Base-by-base conservation (phyloP, 1,140 invertebrate species). In the Druon quercuslanigerum region DNA sequence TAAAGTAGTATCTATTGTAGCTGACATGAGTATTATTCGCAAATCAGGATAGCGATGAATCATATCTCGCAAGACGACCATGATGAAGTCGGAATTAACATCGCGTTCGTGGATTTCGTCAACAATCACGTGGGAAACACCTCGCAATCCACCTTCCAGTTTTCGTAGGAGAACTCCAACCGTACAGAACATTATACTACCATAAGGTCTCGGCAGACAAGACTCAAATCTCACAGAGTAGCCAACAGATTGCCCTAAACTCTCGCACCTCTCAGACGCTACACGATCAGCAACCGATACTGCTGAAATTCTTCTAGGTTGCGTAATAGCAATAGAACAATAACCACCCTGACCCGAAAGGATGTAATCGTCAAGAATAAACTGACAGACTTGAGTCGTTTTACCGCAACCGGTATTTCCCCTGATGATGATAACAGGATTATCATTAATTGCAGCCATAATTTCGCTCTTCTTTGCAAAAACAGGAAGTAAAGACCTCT, bases 61-160 rank as follows among this genome's bases (percentile, higher is more conserved):
- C 94, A 99, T 98, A 87, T 99, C 97, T 33, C 97, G 92, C 0
- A 99, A 91, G 0, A 99, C 94, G 56, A 99, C 97, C 91, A 99
- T 93, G 9, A 99, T 94, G 86, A 99, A 99, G 89, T 99, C 99
- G 50, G 96, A 97, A 89, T 99, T 99, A 0, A 98, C 96, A 89
- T 99, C 98, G 52, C 98, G 92, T 89, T 99, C 98, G 87, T 99
- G 98, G 78, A 99, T 98, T 93, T 99, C 99, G 91, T 99, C 99
- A 40, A 99, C 96, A 60, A 98, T 96, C 0, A 98, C 96, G 84
- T 98, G 97, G 9, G 96, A 97, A 13, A 98, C 95, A 0, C 97
- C 97, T 74, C 97, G 90, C 3, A 98, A 89, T 3, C 97, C 97
- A 9, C 93, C 94, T 91, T 98, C 97, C 6, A 99, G 91, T 88